Evolutionary conservation across 2,113 vertebrate genomes (phyloP).

Genomic region (Martes martes): DNA sequence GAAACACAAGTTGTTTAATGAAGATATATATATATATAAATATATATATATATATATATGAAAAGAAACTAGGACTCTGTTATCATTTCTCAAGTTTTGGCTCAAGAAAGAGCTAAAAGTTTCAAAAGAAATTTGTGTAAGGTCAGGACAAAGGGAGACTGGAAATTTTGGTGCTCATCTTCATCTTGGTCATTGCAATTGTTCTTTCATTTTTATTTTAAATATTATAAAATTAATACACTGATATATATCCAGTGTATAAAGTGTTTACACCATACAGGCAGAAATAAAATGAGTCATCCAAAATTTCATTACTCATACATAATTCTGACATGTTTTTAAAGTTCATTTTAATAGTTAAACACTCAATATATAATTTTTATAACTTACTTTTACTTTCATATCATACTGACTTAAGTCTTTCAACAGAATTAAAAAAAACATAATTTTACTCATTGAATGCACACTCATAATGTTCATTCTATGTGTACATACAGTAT

Average conservation of each 20-base stretch:
- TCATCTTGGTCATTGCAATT: background rate
- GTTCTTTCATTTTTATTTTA: background rate
- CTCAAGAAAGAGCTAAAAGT: background rate
- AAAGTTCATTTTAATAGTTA: constrained; percentile 5
- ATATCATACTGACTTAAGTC: background rate
- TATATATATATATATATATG: background rate
- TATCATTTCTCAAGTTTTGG: background rate
- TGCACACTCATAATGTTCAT: background rate
- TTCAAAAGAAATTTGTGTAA: background rate
- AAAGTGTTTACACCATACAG: background rate
- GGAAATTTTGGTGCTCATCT: background rate
- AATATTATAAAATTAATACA: background rate
- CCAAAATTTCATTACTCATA: background rate
- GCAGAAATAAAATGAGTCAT: background rate
- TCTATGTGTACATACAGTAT: background rate
- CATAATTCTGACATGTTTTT: background rate
- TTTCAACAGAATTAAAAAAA: background rate
- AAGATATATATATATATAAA: background rate
- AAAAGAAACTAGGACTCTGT: background rate
- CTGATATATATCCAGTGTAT: background rate
- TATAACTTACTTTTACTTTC: background rate
- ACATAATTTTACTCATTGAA: background rate
- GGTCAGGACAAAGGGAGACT: background rate
- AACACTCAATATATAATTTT: background rate
- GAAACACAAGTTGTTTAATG: background rate